phyloP scores from a whole-genome alignment of 2,797 vertebrate species.

The Bradypodion pumilum region DNA sequence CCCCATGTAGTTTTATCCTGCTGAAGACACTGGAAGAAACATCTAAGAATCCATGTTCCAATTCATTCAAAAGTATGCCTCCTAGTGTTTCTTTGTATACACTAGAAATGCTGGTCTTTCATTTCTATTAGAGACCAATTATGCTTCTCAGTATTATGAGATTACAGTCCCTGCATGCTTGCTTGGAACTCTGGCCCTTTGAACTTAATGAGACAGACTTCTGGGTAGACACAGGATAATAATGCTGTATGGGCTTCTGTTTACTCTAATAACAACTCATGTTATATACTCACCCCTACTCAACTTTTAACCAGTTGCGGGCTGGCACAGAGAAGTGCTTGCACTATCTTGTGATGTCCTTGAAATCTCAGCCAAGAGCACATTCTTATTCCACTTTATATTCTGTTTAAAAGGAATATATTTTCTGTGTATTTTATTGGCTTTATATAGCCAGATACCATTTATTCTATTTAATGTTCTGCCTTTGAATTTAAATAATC shows the following conservation, averaged over 20 bases:
- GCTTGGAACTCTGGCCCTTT: background rate
- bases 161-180: background rate
- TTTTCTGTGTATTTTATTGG: background rate
- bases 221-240: background rate
- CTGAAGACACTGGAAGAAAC: background rate
- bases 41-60: background rate
- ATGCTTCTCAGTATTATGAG: background rate
- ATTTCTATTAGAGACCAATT: background rate
- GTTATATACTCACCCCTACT: background rate
- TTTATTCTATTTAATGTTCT: conserved; percentile 11
- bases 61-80: background rate
- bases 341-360: background rate
- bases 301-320: background rate
- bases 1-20: background rate
- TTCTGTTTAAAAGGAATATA: conserved; percentile 6
- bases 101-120: background rate
- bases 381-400: conserved; percentile 5
- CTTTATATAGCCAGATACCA: background rate
- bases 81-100: background rate
- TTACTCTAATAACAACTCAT: background rate
- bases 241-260: background rate
- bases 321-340: background rate
- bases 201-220: background rate
- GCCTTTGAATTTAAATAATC: conserved; percentile 29
- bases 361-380: conserved; percentile 19